Evolutionary conservation across 2,888 invertebrate species (phyloP).

Genomic region (Ellobium chinense): DNA sequence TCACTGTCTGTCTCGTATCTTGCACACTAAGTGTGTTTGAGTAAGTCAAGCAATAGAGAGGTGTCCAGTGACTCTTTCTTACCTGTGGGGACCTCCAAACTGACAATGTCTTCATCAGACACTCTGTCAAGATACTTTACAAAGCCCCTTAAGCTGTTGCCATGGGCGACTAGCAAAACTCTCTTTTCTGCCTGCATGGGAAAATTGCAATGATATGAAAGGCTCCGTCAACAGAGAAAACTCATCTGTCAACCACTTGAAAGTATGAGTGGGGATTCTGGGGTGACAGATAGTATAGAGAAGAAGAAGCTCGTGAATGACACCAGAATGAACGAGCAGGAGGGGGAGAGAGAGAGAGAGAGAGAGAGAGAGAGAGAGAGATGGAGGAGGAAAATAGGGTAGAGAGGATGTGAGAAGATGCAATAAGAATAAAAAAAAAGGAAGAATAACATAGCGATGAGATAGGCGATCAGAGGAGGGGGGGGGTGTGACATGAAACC

Average conservation of each 20-base stretch:
- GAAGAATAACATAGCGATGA: background rate
- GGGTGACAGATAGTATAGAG: no score
- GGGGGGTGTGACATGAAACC: background rate
- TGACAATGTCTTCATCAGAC: constrained; percentile 75
- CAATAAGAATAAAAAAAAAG: background rate
- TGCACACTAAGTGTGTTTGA: no score
- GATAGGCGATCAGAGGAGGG: background rate
- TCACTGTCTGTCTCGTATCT: no score
- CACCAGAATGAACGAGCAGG: no score
- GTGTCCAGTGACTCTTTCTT: no score
- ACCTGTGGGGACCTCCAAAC: constrained; percentile 79
- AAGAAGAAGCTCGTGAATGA: no score
- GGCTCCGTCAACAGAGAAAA: no score
- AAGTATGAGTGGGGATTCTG: no score
- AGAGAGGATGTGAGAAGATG: background rate
- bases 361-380: background rate
- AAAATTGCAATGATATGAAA: no score
- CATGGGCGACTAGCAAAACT: constrained; percentile 79
- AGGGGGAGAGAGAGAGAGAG: background rate
- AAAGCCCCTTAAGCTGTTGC: constrained; percentile 79
- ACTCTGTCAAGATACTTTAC: constrained; percentile 79
- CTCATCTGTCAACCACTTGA: no score
- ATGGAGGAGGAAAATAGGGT: background rate
- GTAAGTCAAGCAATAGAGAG: no score
- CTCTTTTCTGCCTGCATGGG: constrained; percentile 76